Base-by-base conservation (phyloP, 2,113 vertebrate species). In the Pardalotus punctatus region DNA sequence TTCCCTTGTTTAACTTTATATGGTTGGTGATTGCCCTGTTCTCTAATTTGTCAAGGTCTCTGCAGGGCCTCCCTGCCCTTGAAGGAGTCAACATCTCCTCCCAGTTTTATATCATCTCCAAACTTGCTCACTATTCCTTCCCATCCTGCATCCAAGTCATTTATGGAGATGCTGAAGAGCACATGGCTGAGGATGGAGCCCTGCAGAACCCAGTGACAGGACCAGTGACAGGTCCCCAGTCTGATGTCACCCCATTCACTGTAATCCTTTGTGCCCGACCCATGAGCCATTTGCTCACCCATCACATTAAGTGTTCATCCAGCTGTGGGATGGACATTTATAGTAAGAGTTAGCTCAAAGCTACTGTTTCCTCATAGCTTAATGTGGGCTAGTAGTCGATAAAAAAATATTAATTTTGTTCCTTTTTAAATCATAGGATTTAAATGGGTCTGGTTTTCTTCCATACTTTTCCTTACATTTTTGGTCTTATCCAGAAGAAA, bases 401-500 rank as follows among this genome's bases (percentile, higher is more conserved):
- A 53, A 78, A 86, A 58, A 38, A 40, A 8, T 24, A 64, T 3
- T 4, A 19, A 13, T 3, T 65, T 56, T 69, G n/a, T 33, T 78
- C 64, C 18, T 38, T 96, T 88, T 90, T 72, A 58, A 70, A 72
- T 88, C 24, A 48, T 25, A 35, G n/a, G 21, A 33, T 94, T 83
- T 86, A 60, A 95, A 93, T 66, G 35, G 29, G 40, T 29, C 31
- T 78, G 84, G 31, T 23, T 87, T 91, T 83, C 36, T 94, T 50
- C 72, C 45, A 31, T 88, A 62, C 43, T 71, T 67, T 40, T 35
- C 70, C 69, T 91, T 82, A 25, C 4, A 40, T 67, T 73, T 96
- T 96, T 96, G 15, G 88, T 53, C 50, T 91, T 94, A 88, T 64
- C 47, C 51, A 66, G 38, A 60, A 78, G 33, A 67, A 90, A 96